Percentiles rank a stretch among this genome's conserved stretches.
phyloP scores from a whole-genome alignment of 2,888 invertebrate genomes.

The Cremastobaeus sp. region DNA sequence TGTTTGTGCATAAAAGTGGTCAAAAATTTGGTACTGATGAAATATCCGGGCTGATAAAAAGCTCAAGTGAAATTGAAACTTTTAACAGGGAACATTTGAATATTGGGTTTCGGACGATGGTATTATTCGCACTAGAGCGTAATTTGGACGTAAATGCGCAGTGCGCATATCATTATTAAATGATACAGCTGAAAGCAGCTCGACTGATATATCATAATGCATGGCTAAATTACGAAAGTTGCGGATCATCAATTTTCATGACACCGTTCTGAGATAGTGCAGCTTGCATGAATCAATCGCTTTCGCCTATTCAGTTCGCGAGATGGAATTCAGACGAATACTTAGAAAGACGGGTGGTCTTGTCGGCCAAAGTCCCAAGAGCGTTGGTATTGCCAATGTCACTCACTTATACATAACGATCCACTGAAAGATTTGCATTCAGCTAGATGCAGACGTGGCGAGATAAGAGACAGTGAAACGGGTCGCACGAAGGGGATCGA shows the following conservation, averaged over 20 bases:
- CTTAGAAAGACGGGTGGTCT: constrained; percentile 62
- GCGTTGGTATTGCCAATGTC: constrained; percentile 62
- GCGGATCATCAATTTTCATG: constrained; percentile 59
- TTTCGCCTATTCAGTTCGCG: constrained; percentile 56
- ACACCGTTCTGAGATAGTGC: constrained; percentile 50
- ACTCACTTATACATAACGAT: constrained; percentile 63
- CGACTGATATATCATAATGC: constrained; percentile 46
- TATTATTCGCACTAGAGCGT: constrained; percentile 31
- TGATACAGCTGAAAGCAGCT: constrained; percentile 38
- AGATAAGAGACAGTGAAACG: constrained; percentile 62
- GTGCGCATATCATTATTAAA: constrained; percentile 40
- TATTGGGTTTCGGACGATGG: constrained; percentile 18
- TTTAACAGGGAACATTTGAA: background rate
- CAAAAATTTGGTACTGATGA: too few species aligned
- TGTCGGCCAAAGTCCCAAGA: constrained; percentile 58
- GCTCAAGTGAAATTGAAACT: background rate
- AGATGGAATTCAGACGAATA: constrained; percentile 60
- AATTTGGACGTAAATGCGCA: constrained; percentile 35
- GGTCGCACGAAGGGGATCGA: constrained; percentile 57
- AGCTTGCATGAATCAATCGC: constrained; percentile 60
- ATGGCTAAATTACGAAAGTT: constrained; percentile 56
- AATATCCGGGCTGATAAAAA: background rate
- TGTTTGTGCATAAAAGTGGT: too few species aligned
- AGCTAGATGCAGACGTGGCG: constrained; percentile 58
- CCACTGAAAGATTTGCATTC: constrained; percentile 63